Evolutionary conservation across 64 coral and sea anemone species (phyloP).

Genomic region (Dendrophyllia cribrosa): DNA sequence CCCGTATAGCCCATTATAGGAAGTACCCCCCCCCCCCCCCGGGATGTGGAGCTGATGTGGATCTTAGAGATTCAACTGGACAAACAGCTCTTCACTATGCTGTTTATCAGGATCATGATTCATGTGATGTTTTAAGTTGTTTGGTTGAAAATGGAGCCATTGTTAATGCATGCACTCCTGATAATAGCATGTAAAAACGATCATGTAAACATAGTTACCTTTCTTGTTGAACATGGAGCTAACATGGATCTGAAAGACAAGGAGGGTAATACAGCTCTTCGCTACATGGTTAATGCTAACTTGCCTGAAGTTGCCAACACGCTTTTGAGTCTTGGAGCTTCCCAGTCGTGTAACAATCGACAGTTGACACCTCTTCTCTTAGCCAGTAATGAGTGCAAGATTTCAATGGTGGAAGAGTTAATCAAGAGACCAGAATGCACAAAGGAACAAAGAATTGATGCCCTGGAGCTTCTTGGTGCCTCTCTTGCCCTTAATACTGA

Average conservation of each 20-base stretch:
- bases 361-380: constrained; percentile 36
- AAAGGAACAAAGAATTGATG: constrained; percentile 26
- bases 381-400: constrained; percentile 45
- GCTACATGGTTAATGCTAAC: neutral
- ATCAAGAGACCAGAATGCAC: constrained; percentile 5
- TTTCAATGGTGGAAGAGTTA: constrained; percentile 46
- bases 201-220: neutral
- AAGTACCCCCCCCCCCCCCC: too few species aligned
- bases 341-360: constrained; percentile 9
- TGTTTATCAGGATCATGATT: too few species aligned
- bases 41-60: too few species aligned
- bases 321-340: neutral
- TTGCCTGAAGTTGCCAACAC: too few species aligned
- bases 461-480: constrained; percentile 54
- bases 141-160: too few species aligned
- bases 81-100: too few species aligned
- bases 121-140: too few species aligned
- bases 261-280: neutral
- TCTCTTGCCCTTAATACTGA: constrained; percentile 34
- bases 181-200: too few species aligned
- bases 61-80: too few species aligned
- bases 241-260: neutral
- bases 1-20: too few species aligned
- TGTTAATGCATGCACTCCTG: too few species aligned
- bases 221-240: neutral